Percentiles rank a stretch among this genome's conserved stretches.
phyloP scores from a whole-genome alignment of 53 echinoderm and acorn worm species.

The Crossaster papposus region DNA sequence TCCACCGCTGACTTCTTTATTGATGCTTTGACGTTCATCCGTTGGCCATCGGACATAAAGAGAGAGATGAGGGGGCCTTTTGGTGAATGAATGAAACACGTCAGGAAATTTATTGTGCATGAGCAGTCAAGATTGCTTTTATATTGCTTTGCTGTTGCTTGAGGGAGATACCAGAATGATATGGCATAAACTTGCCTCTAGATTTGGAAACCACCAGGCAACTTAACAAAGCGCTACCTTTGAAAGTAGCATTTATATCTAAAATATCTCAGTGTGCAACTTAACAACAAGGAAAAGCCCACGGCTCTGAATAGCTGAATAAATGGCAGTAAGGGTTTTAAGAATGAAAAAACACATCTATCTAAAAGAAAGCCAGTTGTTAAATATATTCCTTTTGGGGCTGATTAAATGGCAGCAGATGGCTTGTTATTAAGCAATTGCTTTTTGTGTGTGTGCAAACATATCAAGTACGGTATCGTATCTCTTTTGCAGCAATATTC shows the following conservation, averaged over 20 bases:
- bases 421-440: background rate
- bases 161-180: background rate
- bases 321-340: background rate
- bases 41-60: background rate
- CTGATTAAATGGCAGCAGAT: background rate
- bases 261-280: background rate
- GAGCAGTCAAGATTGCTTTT: background rate
- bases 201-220: background rate
- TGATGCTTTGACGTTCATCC: background rate
- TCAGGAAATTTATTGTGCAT: slow-evolving; percentile 14
- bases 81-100: slow-evolving; percentile 3
- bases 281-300: background rate
- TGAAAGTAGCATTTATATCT: background rate
- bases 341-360: background rate
- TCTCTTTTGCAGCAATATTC: too few species aligned
- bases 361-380: background rate
- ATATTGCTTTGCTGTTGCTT: background rate
- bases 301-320: background rate
- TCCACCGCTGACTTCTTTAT: background rate
- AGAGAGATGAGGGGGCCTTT: background rate
- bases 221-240: background rate
- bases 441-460: too few species aligned
- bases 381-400: background rate
- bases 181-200: background rate
- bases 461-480: too few species aligned